Conservation (phyloP, 2,797 vertebrate genomes). For the Lateolabrax maculatus region DNA sequence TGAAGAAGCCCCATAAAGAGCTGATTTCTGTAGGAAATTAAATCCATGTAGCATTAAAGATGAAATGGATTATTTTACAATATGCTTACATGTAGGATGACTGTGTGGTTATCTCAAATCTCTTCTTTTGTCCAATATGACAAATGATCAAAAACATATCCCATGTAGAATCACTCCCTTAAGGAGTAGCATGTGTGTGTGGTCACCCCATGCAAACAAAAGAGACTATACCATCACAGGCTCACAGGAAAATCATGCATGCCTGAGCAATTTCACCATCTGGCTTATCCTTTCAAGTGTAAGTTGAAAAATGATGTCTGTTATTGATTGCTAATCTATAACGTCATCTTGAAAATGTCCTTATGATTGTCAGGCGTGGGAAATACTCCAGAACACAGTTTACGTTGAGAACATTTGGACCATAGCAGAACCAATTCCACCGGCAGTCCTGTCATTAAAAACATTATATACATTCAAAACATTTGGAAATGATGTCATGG, state of each 20-base stretch:
- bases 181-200: conserved; percentile 76
- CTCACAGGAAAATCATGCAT: conserved; percentile 53
- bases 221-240: conserved; percentile 36
- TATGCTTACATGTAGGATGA: conserved; percentile 31
- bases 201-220: conserved; percentile 68
- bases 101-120: conserved; percentile 54
- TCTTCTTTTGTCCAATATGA: conserved; percentile 55
- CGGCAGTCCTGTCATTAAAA: conserved; percentile 65
- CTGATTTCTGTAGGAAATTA: conserved; percentile 29
- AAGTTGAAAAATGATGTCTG: conserved; percentile 63
- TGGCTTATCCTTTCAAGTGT: conserved; percentile 69
- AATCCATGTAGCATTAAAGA: conserved; percentile 42
- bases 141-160: conserved; percentile 68
- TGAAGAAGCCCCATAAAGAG: conserved; percentile 1
- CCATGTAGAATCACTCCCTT: conserved; percentile 43
- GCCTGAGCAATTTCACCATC: conserved; percentile 62
- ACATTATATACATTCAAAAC: conserved; percentile 60
- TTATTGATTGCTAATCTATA: conserved; percentile 75
- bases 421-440: conserved; percentile 47
- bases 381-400: conserved; percentile 56
- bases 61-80: conserved; percentile 59
- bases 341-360: conserved; percentile 59
- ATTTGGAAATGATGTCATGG: conserved; percentile 69
- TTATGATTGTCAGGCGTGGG: conserved; percentile 44
- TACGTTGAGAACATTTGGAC: conserved; percentile 46